Evolutionary conservation across 2,113 vertebrate genomes (phyloP).

Genomic region (Cairina moschata): DNA sequence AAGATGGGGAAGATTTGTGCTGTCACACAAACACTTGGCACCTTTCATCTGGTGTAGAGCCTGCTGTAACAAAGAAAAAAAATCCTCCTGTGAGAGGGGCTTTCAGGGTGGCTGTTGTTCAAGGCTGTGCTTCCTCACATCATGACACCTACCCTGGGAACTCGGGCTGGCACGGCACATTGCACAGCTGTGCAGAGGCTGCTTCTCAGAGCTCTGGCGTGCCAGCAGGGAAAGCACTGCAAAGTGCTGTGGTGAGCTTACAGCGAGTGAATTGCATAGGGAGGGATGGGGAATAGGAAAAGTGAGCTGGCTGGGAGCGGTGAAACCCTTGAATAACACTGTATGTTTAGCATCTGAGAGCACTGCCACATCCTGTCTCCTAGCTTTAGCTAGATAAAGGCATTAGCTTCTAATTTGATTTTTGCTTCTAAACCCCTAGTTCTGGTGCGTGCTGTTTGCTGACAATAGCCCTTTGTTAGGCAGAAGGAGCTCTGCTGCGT

Average conservation of each 20-base stretch:
- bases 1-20: neutral
- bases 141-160: neutral
- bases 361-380: neutral
- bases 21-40: neutral
- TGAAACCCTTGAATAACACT: neutral
- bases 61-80: no score
- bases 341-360: neutral
- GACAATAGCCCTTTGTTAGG: constrained; percentile 24
- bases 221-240: neutral
- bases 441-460: neutral
- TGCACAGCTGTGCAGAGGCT: neutral
- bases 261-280: accelerated
- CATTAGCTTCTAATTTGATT: neutral
- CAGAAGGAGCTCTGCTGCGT: neutral
- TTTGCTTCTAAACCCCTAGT: neutral
- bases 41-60: neutral
- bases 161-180: accelerated
- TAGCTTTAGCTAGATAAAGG: neutral
- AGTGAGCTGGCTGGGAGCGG: neutral
- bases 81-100: neutral
- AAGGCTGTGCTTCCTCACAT: neutral
- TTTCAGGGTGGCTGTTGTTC: neutral
- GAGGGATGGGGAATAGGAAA: neutral
- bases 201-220: neutral
- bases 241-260: neutral